Conservation (phyloP, 2,888 invertebrate species). For the Dryococelus australis region DNA sequence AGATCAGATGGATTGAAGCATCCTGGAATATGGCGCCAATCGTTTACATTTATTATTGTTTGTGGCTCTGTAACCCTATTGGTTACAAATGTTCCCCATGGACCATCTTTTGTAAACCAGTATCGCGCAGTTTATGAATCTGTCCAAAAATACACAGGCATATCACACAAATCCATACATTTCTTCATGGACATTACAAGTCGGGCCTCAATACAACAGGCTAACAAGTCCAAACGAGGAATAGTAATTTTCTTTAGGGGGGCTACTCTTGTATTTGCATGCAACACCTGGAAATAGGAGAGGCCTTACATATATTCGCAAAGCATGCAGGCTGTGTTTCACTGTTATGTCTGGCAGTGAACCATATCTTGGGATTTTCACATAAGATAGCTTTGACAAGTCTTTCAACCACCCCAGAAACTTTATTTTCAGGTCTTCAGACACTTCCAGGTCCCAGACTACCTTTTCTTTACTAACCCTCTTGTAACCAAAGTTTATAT, state of each 20-base stretch:
- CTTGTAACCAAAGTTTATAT: not conserved
- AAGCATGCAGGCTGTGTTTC: not conserved
- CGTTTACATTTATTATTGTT: not conserved
- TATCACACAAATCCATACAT: constrained; percentile 18
- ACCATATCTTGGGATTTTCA: not conserved
- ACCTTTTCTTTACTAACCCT: not conserved
- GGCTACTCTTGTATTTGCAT: constrained; percentile 45
- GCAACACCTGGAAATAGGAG: constrained; percentile 37
- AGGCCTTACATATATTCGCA: not conserved
- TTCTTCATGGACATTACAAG: not conserved
- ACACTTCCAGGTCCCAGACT: not conserved
- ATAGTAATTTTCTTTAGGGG: constrained; percentile 43
- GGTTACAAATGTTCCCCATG: constrained; percentile 47
- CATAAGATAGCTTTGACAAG: not conserved
- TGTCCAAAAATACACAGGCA: constrained; percentile 37
- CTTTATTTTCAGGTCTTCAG: not conserved
- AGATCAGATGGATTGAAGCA: constrained; percentile 47
- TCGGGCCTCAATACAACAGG: constrained; percentile 44
- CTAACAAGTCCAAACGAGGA: constrained; percentile 46
- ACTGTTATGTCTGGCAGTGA: no score
- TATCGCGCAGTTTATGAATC: constrained; percentile 45
- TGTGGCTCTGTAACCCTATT: constrained; percentile 43
- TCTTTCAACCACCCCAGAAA: not conserved
- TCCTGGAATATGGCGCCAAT: constrained; percentile 48
- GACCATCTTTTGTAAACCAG: constrained; percentile 43